phyloP scores from a whole-genome alignment of 2,797 vertebrate genomes.

The Acestrorhynchus altus region DNA sequence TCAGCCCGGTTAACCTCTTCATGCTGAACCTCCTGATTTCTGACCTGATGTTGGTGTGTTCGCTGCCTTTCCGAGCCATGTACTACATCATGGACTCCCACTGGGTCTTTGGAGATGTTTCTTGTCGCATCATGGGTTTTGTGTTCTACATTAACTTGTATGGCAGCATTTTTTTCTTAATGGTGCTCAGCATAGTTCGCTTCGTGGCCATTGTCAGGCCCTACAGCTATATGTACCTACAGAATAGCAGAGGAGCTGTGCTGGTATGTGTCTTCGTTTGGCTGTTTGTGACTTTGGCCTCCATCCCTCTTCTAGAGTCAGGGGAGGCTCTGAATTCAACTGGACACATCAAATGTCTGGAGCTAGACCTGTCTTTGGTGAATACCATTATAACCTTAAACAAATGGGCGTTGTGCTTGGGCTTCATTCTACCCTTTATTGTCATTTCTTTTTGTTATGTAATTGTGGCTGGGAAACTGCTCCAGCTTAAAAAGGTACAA shows the following conservation, averaged over 20 bases:
- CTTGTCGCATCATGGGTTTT: constrained; percentile 78
- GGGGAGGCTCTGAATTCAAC: constrained; percentile 1
- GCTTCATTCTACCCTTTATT: constrained; percentile 75
- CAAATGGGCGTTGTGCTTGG: constrained; percentile 61
- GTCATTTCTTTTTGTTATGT: constrained; percentile 74
- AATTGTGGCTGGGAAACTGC: constrained; percentile 66
- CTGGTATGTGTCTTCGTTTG: constrained; percentile 68
- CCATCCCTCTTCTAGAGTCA: constrained; percentile 58
- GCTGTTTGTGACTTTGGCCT: constrained; percentile 66
- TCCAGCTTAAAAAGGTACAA: constrained; percentile 52
- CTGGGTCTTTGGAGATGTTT: constrained; percentile 75
- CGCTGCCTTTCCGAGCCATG: constrained; percentile 74
- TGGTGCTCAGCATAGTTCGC: constrained; percentile 73
- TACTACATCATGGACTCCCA: constrained; percentile 73
- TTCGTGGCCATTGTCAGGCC: constrained; percentile 75
- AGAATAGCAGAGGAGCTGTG: constrained; percentile 61
- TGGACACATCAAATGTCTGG: constrained; percentile 65
- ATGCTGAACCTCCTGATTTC: constrained; percentile 81
- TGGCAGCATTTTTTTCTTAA: constrained; percentile 81
- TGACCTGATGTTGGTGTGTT: constrained; percentile 76
- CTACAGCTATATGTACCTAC: constrained; percentile 58
- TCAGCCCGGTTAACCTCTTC: constrained; percentile 71
- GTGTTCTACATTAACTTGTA: constrained; percentile 83
- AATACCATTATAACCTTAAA: constrained; percentile 66
- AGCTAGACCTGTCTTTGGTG: constrained; percentile 57